Evolutionary conservation across 2,888 invertebrate genomes (phyloP), one percentile per base, ranked within the genome.

Genomic region (Oscheius onirici): DNA sequence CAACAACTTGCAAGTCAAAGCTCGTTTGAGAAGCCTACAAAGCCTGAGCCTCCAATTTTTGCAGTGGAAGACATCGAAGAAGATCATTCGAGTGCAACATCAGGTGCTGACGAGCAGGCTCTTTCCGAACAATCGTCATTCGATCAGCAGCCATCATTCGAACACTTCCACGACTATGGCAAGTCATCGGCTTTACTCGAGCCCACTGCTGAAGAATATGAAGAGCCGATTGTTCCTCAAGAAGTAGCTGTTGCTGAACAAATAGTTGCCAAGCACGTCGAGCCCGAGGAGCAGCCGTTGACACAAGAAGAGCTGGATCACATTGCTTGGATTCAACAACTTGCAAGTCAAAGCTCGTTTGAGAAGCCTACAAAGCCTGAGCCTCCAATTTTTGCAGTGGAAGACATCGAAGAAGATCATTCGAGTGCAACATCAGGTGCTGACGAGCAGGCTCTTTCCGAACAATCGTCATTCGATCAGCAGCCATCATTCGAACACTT

Each of bases 321-420:
- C 63, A 80, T 78, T 55, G 77, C 73, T 10, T 40, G 44, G 22
- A 77, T 81, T 44, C 71, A 76, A 49, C n/a, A 70, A 28, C 65
- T 79, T 58, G 75, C 79, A 1, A 72, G 71, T 3, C 54, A 71
- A 17, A 52, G 61, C 34, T 66, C 70, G 5, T 60, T 69, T 51
- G 69, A 69, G 46, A 55, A 46, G 17, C 1, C 46, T 43, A 20
- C 28, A 26, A 15, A 5, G 20, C 57, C 58, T 26, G 43, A 51
- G 28, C 49, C 43, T 15, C 10, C 69, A 63, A 28, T 46, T 17
- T 34, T 41, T 70, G 26, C 54, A 58, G 2, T 43, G 17, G 46
- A 67, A 44, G 57, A 71, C 67, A 10, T 24, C 13, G 73, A 71
- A 26, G 68, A 75, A 41, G 72, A 75, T 15, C 49, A 43, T n/a